Conservation (phyloP, 2,113 vertebrate genomes). For the Lepus timidus region DNA sequence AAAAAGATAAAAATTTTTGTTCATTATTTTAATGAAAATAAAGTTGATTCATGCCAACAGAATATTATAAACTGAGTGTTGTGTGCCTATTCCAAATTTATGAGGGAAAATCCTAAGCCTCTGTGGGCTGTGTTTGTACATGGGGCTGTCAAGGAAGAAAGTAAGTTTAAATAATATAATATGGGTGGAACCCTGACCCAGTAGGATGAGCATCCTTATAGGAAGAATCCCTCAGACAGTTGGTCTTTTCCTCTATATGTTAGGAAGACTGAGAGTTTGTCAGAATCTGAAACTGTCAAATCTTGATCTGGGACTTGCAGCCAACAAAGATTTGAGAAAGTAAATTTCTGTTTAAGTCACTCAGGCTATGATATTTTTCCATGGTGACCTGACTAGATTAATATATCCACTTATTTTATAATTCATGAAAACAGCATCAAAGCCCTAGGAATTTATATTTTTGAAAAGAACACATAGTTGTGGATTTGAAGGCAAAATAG, state of each 20-base stretch:
- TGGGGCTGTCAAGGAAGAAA: background rate
- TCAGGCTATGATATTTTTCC: background rate
- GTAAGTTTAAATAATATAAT: background rate
- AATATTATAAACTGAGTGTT: background rate
- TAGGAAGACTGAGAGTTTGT: background rate
- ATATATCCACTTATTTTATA: background rate
- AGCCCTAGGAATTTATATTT: conserved; percentile 4
- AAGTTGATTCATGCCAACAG: background rate
- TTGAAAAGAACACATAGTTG: background rate
- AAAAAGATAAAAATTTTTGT: background rate
- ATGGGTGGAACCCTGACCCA: background rate
- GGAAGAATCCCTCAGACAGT: background rate
- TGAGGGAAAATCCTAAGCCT: background rate
- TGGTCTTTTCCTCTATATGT: background rate
- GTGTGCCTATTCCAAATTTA: background rate
- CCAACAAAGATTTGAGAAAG: background rate
- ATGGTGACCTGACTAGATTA: background rate
- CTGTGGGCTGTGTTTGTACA: background rate
- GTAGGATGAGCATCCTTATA: background rate
- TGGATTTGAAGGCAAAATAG: background rate
- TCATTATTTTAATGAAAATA: conserved; percentile 15
- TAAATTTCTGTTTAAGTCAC: background rate
- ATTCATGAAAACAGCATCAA: background rate
- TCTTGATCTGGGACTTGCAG: background rate
- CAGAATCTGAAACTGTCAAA: background rate